A percentile compares a stretch with the other conserved stretches of the same genome.
Evolutionary conservation across 2,113 vertebrate species (phyloP).

Genomic region (Seriola rivoliana): DNA sequence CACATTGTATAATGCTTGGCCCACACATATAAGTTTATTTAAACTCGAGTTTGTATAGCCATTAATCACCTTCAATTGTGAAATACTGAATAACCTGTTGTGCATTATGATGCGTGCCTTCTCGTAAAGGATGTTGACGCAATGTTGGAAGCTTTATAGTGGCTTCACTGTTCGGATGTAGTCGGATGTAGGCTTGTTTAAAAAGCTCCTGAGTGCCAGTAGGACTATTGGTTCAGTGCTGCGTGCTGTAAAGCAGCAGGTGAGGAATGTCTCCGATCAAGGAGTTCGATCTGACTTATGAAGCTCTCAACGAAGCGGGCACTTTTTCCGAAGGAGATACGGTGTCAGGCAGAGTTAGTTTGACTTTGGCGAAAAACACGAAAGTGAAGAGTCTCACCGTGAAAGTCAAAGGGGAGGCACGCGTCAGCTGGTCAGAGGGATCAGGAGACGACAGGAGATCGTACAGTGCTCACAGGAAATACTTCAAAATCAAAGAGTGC

Average conservation of each 20-base stretch:
- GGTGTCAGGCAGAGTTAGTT: constrained; percentile 37
- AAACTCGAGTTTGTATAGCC: no score
- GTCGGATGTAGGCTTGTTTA: not conserved
- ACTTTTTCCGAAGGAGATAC: constrained; percentile 59
- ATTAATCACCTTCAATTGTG: no score
- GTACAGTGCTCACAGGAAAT: constrained; percentile 45
- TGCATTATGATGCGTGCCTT: not conserved
- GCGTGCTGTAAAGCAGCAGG: not conserved
- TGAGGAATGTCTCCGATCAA: constrained; percentile 54
- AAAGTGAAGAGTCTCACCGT: constrained; percentile 66
- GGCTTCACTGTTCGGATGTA: not conserved
- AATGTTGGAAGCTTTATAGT: not conserved
- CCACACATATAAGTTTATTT: no score
- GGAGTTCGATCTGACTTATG: constrained; percentile 40
- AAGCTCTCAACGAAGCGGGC: constrained; percentile 33
- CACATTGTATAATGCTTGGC: no score
- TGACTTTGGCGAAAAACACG: constrained; percentile 50
- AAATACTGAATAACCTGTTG: no score
- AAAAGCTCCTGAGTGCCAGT: no score
- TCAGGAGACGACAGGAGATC: fast-evolving
- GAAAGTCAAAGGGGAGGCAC: constrained; percentile 72
- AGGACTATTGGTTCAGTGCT: no score
- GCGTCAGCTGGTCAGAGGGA: constrained; percentile 51
- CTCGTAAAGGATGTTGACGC: no score
- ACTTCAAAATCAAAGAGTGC: constrained; percentile 73